Conservation (phyloP, 2,113 vertebrate species). For the Calonectris borealis region DNA sequence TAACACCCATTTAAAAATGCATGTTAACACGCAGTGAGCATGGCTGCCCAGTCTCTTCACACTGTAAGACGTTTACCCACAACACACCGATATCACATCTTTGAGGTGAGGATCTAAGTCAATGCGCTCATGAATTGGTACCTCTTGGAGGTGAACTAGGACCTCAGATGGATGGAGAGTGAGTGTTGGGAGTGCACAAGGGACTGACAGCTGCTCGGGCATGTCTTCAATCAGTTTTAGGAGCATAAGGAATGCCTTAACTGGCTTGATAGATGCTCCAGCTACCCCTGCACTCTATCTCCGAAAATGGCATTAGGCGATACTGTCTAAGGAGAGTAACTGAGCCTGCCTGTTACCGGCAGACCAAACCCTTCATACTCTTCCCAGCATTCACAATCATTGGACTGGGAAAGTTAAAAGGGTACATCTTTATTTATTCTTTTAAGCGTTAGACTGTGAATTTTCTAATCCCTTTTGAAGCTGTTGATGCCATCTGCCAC, state of each 20-base stretch:
- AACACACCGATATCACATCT: neutral
- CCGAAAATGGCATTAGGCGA: neutral
- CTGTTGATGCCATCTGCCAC: neutral
- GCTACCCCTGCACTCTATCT: neutral
- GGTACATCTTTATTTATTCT: neutral
- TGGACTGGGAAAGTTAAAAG: neutral
- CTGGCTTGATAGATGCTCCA: neutral
- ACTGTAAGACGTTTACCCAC: neutral
- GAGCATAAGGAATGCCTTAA: neutral
- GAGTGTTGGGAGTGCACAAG: neutral
- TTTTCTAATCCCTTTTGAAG: neutral
- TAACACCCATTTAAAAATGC: neutral
- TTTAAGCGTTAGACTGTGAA: neutral
- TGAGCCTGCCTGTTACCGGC: fast-evolving
- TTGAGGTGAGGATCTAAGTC: neutral
- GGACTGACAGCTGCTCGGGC: neutral
- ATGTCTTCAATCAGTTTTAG: neutral
- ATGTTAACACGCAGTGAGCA: fast-evolving
- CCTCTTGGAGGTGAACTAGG: neutral
- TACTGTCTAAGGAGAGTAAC: neutral
- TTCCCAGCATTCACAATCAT: neutral
- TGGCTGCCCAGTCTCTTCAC: neutral
- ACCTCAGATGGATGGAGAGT: neutral
- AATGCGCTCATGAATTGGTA: neutral
- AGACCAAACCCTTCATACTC: neutral